phyloP scores from a whole-genome alignment of 1,140 invertebrate genomes.

The Melanaphis sacchari region DNA sequence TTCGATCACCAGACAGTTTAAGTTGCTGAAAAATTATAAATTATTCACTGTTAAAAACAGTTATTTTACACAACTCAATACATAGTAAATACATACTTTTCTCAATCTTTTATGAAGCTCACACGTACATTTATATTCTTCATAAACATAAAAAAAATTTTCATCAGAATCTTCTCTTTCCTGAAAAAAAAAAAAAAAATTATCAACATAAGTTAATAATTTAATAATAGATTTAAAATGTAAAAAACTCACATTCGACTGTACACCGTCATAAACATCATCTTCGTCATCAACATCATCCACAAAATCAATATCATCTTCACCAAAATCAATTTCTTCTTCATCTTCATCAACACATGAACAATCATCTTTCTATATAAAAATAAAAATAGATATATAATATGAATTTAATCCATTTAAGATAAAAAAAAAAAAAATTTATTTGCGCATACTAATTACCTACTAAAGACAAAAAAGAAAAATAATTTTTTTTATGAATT shows the following conservation, averaged over 20 bases:
- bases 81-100: conserved; percentile 31
- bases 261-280: conserved; percentile 46
- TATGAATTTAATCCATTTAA: neutral
- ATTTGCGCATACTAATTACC: neutral
- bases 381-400: neutral
- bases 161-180: conserved; percentile 60
- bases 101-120: conserved; percentile 28
- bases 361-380: conserved; percentile 27
- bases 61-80: neutral
- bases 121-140: conserved; percentile 52
- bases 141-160: conserved; percentile 55
- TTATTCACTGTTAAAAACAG: neutral
- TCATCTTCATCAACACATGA: conserved; percentile 28
- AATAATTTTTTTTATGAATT: neutral
- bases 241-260: conserved; percentile 34
- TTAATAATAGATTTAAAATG: conserved; percentile 1
- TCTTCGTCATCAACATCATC: conserved; percentile 40
- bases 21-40: conserved; percentile 31
- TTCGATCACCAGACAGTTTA: conserved; percentile 34
- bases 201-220: conserved; percentile 58
- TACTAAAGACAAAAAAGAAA: neutral
- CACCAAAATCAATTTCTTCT: conserved; percentile 40
- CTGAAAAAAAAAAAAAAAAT: conserved; percentile 58
- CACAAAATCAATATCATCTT: conserved; percentile 32
- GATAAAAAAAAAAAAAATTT: neutral